Conservation (phyloP, 2,888 invertebrate genomes). For the Venusia cambrica region DNA sequence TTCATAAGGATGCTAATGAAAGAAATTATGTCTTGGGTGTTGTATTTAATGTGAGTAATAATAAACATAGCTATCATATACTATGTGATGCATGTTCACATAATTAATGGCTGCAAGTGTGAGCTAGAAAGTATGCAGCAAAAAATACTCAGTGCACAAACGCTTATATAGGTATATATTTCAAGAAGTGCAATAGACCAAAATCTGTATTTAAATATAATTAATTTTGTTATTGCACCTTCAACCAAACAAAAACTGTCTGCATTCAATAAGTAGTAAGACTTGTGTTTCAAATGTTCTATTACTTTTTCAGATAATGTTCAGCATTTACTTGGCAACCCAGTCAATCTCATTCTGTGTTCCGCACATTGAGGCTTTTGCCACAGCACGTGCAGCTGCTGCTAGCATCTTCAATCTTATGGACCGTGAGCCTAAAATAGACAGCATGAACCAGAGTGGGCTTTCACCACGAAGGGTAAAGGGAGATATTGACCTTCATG, state of each 20-base stretch:
- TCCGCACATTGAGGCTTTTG: constrained; percentile 88
- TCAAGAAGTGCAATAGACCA: too few species aligned
- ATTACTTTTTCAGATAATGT: constrained; percentile 79
- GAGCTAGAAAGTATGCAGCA: too few species aligned
- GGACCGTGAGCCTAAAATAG: constrained; percentile 86
- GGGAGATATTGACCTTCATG: constrained; percentile 86
- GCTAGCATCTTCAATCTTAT: constrained; percentile 86
- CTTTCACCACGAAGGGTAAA: constrained; percentile 77
- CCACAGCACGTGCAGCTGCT: constrained; percentile 87
- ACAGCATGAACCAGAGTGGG: constrained; percentile 84
- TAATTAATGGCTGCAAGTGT: too few species aligned
- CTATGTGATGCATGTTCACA: too few species aligned
- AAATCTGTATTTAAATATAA: too few species aligned
- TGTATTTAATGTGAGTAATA: constrained; percentile 83
- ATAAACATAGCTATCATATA: not conserved
- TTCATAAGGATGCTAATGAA: constrained; percentile 76
- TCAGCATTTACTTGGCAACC: constrained; percentile 88
- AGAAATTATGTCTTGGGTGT: constrained; percentile 84
- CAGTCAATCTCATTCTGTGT: constrained; percentile 88
- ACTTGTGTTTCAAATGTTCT: too few species aligned
- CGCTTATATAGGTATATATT: too few species aligned
- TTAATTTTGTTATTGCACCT: too few species aligned
- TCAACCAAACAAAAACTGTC: too few species aligned
- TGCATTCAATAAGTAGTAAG: too few species aligned
- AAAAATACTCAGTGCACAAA: too few species aligned